Conservation (phyloP, 2,888 invertebrate genomes). For the Acutogordius australiensis region DNA sequence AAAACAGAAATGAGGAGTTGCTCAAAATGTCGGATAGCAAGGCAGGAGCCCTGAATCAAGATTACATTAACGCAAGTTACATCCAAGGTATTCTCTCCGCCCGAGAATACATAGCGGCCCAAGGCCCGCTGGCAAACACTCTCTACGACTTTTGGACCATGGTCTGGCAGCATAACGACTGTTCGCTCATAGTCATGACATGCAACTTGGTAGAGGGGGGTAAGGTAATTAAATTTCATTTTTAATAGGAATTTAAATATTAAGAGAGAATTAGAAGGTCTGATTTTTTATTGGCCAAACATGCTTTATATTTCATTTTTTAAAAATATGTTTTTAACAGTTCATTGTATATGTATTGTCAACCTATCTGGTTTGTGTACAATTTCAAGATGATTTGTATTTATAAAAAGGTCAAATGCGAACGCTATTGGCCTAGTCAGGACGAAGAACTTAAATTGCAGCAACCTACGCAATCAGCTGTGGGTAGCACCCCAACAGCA, state of each 20-base stretch:
- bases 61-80: constrained; percentile 11
- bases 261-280: too few relatives aligned
- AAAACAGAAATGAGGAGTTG: background rate
- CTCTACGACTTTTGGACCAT: constrained; percentile 11
- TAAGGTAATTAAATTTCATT: too few relatives aligned
- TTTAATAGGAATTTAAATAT: too few relatives aligned
- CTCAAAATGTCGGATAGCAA: background rate
- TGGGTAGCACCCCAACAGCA: background rate
- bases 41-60: background rate
- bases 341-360: too few relatives aligned
- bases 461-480: background rate
- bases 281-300: too few relatives aligned
- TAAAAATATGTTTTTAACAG: too few relatives aligned
- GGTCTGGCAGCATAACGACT: constrained; percentile 12
- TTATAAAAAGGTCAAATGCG: too few relatives aligned
- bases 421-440: background rate
- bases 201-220: constrained; percentile 1
- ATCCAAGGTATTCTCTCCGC: background rate
- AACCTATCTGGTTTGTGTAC: too few relatives aligned
- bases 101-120: background rate
- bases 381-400: too few relatives aligned
- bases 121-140: constrained; percentile 5
- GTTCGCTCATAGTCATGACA: background rate
- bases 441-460: background rate
- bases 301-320: too few relatives aligned